Percentiles rank a stretch among this genome's conserved stretches.
These are phyloP conservation scores for Antitype chi DNA, from an alignment of 2,888 invertebrate genomes.

Conservation along the genomic window DNA sequence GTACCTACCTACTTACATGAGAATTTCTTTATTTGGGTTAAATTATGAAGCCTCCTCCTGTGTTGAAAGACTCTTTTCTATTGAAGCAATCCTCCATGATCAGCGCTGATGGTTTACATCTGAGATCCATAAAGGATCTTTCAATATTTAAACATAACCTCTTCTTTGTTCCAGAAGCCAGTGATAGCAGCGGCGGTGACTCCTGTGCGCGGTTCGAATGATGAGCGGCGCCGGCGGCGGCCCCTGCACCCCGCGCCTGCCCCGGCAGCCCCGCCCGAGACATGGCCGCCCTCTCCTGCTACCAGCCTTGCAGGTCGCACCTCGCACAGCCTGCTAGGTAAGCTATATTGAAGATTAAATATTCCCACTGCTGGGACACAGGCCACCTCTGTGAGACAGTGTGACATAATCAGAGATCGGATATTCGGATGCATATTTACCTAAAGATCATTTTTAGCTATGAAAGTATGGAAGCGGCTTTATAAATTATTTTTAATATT, in stretches of 20 bases:
- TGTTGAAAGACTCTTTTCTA: not conserved
- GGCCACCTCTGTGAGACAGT: no score
- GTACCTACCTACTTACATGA: not conserved
- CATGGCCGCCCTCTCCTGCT: conserved; percentile 89
- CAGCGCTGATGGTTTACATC: no score
- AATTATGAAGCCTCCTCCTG: no score
- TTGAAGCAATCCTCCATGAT: not conserved
- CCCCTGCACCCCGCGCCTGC: conserved; percentile 70
- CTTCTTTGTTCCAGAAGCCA: conserved; percentile 46
- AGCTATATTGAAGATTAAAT: not conserved
- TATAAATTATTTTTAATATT: no score
- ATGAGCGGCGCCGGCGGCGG: conserved; percentile 78
- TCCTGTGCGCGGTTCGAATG: conserved; percentile 76
- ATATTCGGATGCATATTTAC: no score
- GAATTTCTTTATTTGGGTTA: not conserved
- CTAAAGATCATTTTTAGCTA: no score
- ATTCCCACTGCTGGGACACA: no score
- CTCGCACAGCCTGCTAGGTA: conserved; percentile 89
- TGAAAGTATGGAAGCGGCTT: no score
- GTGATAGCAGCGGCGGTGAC: conserved; percentile 58
- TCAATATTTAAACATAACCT: not conserved
- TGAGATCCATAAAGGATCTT: no score
- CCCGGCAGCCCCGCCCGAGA: conserved; percentile 75
- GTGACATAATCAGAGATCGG: no score
- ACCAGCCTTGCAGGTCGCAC: conserved; percentile 88